Base-by-base conservation (phyloP, 2,888 invertebrate genomes). In the Epirrhoe alternata region DNA sequence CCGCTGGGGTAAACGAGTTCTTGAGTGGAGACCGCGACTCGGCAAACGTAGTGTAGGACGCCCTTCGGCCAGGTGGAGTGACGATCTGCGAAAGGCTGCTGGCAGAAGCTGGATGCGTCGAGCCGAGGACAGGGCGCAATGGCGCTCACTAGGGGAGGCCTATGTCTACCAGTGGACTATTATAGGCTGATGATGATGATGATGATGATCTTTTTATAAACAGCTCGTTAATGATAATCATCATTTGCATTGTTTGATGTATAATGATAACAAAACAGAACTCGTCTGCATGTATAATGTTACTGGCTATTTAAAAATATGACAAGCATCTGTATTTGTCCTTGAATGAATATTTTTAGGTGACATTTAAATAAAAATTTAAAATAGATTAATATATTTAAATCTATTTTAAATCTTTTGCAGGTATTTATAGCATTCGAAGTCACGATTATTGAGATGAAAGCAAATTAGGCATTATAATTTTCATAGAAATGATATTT, bases 131-230 rank as follows among this genome's bases (percentile, higher is more conserved):
- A n/a, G n/a, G n/a, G n/a, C n/a, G n/a, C n/a, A n/a, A n/a, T n/a
- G n/a, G n/a, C n/a, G n/a, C n/a, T n/a, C n/a, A n/a, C n/a, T n/a
- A n/a, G n/a, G n/a, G n/a, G n/a, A n/a, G n/a, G n/a, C n/a, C n/a
- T n/a, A n/a, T n/a, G n/a, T n/a, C n/a, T n/a, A n/a, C n/a, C n/a
- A n/a, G n/a, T n/a, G n/a, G n/a, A n/a, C n/a, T n/a, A n/a, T n/a
- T n/a, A n/a, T n/a, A n/a, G n/a, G n/a, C n/a, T n/a, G n/a, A n/a
- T n/a, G n/a, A n/a, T n/a, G n/a, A n/a, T n/a, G n/a, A n/a, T n/a
- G n/a, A n/a, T n/a, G n/a, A n/a, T n/a, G n/a, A 59, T 56, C 51
- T 38, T 56, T 64, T 66, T 63, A 59, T 59, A 63, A 68, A 73
- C 61, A 68, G 64, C 61, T 68, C 64, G 45, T 45, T 60, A 51